phyloP scores from a whole-genome alignment of 2,888 invertebrate genomes.

The Platycheirus albimanus region DNA sequence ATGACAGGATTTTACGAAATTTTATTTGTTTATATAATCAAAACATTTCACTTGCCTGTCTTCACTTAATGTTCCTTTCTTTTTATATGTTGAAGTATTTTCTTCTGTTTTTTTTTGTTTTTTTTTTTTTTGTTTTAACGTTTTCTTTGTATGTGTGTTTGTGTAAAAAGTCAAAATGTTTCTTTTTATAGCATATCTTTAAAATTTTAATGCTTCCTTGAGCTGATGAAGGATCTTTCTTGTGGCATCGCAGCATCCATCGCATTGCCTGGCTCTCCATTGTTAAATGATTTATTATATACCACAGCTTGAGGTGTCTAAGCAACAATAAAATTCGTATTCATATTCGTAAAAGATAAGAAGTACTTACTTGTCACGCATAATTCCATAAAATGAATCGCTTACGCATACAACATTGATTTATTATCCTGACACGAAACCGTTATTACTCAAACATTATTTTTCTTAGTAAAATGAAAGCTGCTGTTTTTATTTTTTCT shows the following conservation, averaged over 20 bases:
- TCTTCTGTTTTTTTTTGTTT: constrained; percentile 1
- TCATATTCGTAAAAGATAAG: constrained; percentile 72
- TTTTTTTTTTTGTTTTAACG: not conserved
- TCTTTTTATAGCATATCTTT: constrained; percentile 60
- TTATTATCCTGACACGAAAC: constrained; percentile 70
- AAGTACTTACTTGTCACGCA: constrained; percentile 73
- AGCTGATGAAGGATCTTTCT: constrained; percentile 58
- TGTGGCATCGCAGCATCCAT: no score
- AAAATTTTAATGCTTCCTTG: constrained; percentile 65
- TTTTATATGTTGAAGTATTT: not conserved
- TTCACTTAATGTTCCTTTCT: constrained; percentile 5
- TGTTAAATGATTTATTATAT: constrained; percentile 71
- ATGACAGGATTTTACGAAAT: constrained; percentile 51
- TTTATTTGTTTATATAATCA: constrained; percentile 45
- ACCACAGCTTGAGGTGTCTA: constrained; percentile 61
- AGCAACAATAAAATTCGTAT: constrained; percentile 73
- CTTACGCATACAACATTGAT: constrained; percentile 69
- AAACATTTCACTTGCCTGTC: constrained; percentile 55
- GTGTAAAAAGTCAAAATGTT: constrained; percentile 26
- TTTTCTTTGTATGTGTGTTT: no score
- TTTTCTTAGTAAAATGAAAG: constrained; percentile 51
- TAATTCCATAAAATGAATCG: constrained; percentile 73
- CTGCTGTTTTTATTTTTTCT: not conserved
- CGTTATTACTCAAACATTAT: constrained; percentile 70
- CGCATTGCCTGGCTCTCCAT: constrained; percentile 33